Evolutionary conservation across 1,140 invertebrate species (phyloP).

Genomic region (Hormaphis cornu): DNA sequence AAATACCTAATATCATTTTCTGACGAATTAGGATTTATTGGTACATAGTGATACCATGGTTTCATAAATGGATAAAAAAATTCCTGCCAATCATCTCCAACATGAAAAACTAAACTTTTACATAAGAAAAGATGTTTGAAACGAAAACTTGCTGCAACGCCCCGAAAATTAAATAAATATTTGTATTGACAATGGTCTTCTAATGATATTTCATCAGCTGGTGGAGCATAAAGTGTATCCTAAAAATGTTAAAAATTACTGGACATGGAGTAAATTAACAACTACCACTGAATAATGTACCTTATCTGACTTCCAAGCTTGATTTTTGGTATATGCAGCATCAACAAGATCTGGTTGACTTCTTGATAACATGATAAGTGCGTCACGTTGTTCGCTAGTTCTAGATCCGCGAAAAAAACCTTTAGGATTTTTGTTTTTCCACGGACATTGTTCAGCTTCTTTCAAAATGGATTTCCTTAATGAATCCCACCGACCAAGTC

Average conservation of each 20-base stretch:
- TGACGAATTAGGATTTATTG: slow-evolving; percentile 60
- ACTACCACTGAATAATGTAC: slow-evolving; percentile 42
- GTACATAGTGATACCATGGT: slow-evolving; percentile 94
- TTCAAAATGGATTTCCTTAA: slow-evolving; percentile 61
- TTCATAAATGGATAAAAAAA: slow-evolving; percentile 88
- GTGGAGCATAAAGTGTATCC: slow-evolving; percentile 73
- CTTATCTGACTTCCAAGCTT: slow-evolving; percentile 90
- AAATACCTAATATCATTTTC: slow-evolving; percentile 54
- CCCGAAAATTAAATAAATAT: slow-evolving; percentile 92
- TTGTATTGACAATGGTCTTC: slow-evolving; percentile 90
- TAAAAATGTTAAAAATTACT: slow-evolving; percentile 45
- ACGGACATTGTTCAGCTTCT: slow-evolving; percentile 58
- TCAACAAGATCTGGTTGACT: slow-evolving; percentile 68
- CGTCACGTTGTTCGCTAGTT: slow-evolving; percentile 81
- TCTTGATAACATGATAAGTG: slow-evolving; percentile 76
- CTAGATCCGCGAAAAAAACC: slow-evolving; percentile 91
- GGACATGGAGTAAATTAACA: neutral
- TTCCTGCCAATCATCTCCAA: slow-evolving; percentile 88
- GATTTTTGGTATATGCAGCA: slow-evolving; percentile 94
- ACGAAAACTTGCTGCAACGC: slow-evolving; percentile 94
- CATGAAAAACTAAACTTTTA: slow-evolving; percentile 88
- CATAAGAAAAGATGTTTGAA: slow-evolving; percentile 93
- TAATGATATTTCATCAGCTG: slow-evolving; percentile 77
- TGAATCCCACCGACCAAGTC: slow-evolving; percentile 85
- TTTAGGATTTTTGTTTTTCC: slow-evolving; percentile 64